Conservation (phyloP, 1,140 invertebrate genomes). For the Chelonus insularis region DNA sequence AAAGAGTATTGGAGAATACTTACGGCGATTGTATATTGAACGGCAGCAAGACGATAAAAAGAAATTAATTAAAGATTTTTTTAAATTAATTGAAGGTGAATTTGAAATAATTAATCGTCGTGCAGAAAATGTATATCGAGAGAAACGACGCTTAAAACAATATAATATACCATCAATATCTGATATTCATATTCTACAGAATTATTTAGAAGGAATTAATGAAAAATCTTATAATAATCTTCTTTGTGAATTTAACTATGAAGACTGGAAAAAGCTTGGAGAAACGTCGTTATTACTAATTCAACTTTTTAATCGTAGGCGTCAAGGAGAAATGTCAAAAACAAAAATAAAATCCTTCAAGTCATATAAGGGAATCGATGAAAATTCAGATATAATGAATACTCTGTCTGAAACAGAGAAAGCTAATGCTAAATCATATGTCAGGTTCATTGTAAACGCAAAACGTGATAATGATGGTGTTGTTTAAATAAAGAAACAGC, state of each 20-base stretch:
- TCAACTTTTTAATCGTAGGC: constrained; percentile 19
- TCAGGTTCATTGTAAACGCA: constrained; percentile 2
- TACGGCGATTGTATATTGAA: not conserved
- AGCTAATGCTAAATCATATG: constrained; percentile 4
- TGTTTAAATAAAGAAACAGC: too few relatives aligned
- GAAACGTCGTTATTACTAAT: not conserved
- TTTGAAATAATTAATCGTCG: not conserved
- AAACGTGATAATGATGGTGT: constrained; percentile 8
- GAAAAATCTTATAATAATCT: not conserved
- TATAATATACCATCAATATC: not conserved
- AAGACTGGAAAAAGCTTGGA: not conserved
- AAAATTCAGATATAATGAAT: constrained; percentile 4
- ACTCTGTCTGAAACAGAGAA: constrained; percentile 5
- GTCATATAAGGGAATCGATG: constrained; percentile 1
- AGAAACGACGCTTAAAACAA: not conserved
- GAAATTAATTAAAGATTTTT: not conserved
- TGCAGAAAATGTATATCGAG: not conserved
- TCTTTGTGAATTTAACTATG: not conserved
- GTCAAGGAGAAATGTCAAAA: constrained; percentile 15
- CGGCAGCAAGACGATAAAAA: not conserved
- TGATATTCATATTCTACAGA: not conserved
- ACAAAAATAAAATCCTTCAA: constrained; percentile 9
- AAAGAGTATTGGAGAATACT: not conserved
- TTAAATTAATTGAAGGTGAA: not conserved
- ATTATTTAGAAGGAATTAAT: not conserved